These are phyloP conservation scores for Poeciliopsis presidionis DNA, from an alignment of 2,797 vertebrate species.

Conservation along the genomic window DNA sequence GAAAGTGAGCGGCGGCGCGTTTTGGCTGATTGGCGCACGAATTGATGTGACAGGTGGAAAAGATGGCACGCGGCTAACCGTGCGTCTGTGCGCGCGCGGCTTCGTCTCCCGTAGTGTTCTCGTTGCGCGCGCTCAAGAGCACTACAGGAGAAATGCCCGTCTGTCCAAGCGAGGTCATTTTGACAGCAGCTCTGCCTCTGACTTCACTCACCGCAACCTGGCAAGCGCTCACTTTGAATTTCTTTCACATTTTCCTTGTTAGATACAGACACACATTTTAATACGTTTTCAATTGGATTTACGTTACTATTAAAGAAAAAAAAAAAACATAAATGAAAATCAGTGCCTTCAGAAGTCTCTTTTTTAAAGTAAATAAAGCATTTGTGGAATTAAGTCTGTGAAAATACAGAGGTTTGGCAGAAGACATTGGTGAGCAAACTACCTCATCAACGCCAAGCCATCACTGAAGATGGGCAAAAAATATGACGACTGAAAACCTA, in stretches of 20 bases:
- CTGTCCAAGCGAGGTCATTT: neutral
- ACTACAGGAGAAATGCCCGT: neutral
- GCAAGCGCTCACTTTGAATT: neutral
- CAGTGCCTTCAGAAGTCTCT: neutral
- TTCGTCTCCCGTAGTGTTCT: neutral
- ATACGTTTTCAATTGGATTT: neutral
- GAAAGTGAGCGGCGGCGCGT: neutral
- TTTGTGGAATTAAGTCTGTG: neutral
- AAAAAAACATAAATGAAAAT: neutral
- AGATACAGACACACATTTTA: neutral
- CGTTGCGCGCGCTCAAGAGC: neutral
- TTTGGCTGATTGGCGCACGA: neutral
- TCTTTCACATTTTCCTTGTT: neutral
- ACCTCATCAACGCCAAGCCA: neutral
- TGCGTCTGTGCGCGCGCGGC: constrained; percentile 38
- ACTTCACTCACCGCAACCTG: neutral
- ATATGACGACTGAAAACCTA: neutral
- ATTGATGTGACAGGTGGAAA: neutral
- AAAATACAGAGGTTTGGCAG: neutral
- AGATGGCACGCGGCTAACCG: constrained; percentile 10
- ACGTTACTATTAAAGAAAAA: neutral
- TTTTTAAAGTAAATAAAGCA: neutral
- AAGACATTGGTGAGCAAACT: neutral
- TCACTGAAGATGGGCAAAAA: neutral
- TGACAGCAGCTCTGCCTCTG: neutral